Percentiles rank a stretch among this genome's conserved stretches.
Evolutionary conservation across 2,797 vertebrate genomes (phyloP).

Genomic region (Oophaga sylvatica): DNA sequence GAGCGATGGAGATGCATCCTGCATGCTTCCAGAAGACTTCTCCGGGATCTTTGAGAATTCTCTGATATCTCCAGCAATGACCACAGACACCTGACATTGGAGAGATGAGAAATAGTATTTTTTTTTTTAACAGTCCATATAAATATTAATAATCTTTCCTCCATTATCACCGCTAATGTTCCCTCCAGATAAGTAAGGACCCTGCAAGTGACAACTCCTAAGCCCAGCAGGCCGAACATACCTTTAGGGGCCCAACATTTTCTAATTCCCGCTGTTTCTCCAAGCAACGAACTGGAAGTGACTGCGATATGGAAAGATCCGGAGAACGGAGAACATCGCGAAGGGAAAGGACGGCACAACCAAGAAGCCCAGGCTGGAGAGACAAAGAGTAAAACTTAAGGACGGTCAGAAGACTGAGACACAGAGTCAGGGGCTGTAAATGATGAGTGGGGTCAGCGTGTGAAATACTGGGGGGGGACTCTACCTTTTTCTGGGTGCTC

Average conservation of each 20-base stretch:
- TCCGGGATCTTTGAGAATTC: slow-evolving; percentile 66
- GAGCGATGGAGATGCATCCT: slow-evolving; percentile 46
- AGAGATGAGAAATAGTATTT: background rate
- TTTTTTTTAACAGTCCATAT: too few species aligned
- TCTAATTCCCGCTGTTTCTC: slow-evolving; percentile 67
- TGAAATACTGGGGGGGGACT: background rate
- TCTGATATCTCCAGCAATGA: slow-evolving; percentile 76
- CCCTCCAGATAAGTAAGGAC: background rate
- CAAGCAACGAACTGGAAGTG: slow-evolving; percentile 75
- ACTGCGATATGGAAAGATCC: slow-evolving; percentile 72
- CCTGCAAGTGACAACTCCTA: background rate
- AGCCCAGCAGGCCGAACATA: slow-evolving; percentile 61
- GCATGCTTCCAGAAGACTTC: slow-evolving; percentile 48
- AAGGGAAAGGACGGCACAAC: slow-evolving; percentile 80
- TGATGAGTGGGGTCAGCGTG: background rate
- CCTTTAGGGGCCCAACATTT: slow-evolving; percentile 84
- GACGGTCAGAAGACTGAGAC: too few species aligned
- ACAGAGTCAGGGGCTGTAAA: too few species aligned
- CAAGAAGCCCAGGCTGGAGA: slow-evolving; percentile 79
- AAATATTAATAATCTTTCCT: too few species aligned
- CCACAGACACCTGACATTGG: slow-evolving; percentile 81
- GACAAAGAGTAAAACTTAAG: background rate
- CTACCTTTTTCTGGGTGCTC: slow-evolving; percentile 86
- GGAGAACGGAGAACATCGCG: slow-evolving; percentile 77
- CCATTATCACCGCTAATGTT: too few species aligned